Conservation (phyloP, 2,888 invertebrate genomes). For the Litoditis marina region DNA sequence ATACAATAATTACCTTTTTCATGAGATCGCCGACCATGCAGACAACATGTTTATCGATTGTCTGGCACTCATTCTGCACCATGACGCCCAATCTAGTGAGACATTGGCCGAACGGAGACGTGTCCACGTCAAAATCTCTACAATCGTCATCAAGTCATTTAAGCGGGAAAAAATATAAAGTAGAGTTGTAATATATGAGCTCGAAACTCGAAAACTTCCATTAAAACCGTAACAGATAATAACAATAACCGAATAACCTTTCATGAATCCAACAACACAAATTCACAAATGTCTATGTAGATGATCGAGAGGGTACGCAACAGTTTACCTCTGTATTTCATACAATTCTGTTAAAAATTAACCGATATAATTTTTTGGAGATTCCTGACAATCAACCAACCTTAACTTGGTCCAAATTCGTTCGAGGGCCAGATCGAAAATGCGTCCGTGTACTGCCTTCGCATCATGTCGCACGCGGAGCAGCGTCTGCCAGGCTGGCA, state of each 20-base stretch:
- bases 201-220: too few relatives aligned
- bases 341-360: too few relatives aligned
- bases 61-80: constrained; percentile 19
- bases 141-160: too few relatives aligned
- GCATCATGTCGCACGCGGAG: constrained; percentile 12
- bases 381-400: constrained; percentile 12
- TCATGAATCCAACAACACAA: too few relatives aligned
- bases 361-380: too few relatives aligned
- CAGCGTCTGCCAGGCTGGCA: constrained; percentile 15
- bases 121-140: constrained; percentile 41
- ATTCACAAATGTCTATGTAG: too few relatives aligned
- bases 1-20: constrained; percentile 13
- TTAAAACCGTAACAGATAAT: too few relatives aligned
- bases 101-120: constrained; percentile 46
- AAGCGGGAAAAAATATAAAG: too few relatives aligned
- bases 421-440: constrained; percentile 38
- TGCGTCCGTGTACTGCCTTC: constrained; percentile 16
- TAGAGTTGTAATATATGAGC: too few relatives aligned
- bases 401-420: constrained; percentile 35
- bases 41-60: constrained; percentile 21
- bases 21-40: constrained; percentile 12
- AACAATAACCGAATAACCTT: too few relatives aligned
- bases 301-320: too few relatives aligned
- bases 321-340: too few relatives aligned
- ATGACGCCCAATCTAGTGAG: constrained; percentile 25